phyloP scores from a whole-genome alignment of 2,888 invertebrate genomes.

The Hofmannophila pseudospretella region DNA sequence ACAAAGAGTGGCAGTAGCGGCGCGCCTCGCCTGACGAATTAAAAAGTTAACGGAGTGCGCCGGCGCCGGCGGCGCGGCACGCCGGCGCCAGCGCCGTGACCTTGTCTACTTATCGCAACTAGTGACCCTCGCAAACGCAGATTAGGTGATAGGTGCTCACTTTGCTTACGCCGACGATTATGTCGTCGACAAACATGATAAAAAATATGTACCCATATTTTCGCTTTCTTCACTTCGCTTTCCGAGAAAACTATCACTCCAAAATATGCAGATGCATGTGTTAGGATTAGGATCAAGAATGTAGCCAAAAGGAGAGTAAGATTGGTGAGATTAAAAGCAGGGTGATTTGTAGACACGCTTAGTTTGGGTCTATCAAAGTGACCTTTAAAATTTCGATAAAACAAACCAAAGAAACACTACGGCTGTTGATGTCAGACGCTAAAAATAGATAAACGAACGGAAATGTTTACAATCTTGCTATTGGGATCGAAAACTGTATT shows the following conservation, averaged over 20 bases:
- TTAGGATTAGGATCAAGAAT: too few relatives aligned
- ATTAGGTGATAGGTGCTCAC: constrained; percentile 53
- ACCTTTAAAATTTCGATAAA: constrained; percentile 32
- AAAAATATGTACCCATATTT: neutral
- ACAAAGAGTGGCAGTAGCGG: constrained; percentile 52
- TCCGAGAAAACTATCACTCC: too few relatives aligned
- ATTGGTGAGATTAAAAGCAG: too few relatives aligned
- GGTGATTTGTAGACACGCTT: too few relatives aligned
- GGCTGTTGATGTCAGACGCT: constrained; percentile 59
- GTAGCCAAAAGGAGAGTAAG: too few relatives aligned
- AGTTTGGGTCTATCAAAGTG: constrained; percentile 7
- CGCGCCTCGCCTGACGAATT: constrained; percentile 64
- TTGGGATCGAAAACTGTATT: constrained; percentile 39
- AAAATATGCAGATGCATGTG: too few relatives aligned
- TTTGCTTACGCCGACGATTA: constrained; percentile 29
- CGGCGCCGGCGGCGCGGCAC: constrained; percentile 45
- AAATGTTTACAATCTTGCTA: constrained; percentile 58
- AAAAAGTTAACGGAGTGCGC: constrained; percentile 66
- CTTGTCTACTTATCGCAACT: constrained; percentile 72
- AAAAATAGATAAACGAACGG: constrained; percentile 56
- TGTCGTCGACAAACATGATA: constrained; percentile 7
- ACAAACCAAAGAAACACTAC: constrained; percentile 42
- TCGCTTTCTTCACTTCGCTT: neutral
- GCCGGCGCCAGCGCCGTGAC: constrained; percentile 70
- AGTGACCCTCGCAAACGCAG: constrained; percentile 63